These are phyloP conservation scores for Platerodrilus igneus DNA, from an alignment of 2,888 invertebrate species.

Conservation along the genomic window DNA sequence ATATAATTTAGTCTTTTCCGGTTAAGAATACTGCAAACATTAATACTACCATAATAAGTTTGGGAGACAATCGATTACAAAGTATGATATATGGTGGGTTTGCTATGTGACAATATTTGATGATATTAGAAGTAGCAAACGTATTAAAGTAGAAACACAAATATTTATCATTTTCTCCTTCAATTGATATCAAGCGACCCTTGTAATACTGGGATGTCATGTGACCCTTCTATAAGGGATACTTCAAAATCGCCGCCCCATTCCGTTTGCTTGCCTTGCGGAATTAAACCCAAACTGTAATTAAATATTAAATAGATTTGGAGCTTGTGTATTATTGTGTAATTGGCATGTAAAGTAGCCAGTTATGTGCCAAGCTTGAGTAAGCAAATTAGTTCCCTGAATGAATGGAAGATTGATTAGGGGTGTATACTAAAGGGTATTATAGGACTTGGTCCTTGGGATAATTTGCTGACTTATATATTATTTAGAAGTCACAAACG, in stretches of 20 bases:
- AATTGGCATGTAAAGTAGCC: constrained; percentile 37
- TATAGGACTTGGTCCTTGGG: no score
- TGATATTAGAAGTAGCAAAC: no score
- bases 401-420: constrained; percentile 22
- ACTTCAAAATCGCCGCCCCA: constrained; percentile 40
- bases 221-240: constrained; percentile 37
- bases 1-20: no score
- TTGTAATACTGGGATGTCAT: constrained; percentile 26
- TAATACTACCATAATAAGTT: no score
- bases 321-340: constrained; percentile 40
- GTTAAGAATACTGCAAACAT: no score
- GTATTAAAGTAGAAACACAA: no score
- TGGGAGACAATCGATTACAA: no score
- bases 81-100: no score
- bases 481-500: no score
- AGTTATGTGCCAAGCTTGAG: constrained; percentile 25
- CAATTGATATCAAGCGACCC: constrained; percentile 31
- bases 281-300: constrained; percentile 41
- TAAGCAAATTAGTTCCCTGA: constrained; percentile 22
- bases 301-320: constrained; percentile 45
- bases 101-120: no score
- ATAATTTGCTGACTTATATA: no score
- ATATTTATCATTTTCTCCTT: constrained; percentile 34
- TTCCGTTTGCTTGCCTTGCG: constrained; percentile 36
- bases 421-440: no score